These are phyloP conservation scores for Heteropelma amictum DNA, from an alignment of 2,888 invertebrate species.

Conservation along the genomic window DNA sequence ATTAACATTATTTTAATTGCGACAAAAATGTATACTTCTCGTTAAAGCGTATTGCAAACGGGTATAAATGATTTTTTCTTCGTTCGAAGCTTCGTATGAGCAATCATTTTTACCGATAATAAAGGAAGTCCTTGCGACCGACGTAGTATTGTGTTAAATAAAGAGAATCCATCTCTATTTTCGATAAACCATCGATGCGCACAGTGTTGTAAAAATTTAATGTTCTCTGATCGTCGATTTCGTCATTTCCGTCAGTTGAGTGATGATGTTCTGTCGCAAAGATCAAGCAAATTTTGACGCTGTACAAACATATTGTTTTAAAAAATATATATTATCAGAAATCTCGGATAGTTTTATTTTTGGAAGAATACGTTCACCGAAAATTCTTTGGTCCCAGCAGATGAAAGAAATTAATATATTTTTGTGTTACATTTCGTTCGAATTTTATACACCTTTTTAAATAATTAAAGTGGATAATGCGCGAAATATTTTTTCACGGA, in stretches of 20 bases:
- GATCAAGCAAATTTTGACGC: not conserved
- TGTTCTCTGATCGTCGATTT: slow-evolving; percentile 73
- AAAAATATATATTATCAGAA: no score
- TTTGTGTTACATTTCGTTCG: no score
- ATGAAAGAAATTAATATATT: no score
- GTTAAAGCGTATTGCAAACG: not conserved
- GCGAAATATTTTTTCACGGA: no score
- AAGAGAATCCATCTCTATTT: slow-evolving; percentile 80
- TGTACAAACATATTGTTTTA: no score
- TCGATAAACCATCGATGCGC: slow-evolving; percentile 85
- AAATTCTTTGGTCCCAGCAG: no score
- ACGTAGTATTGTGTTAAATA: slow-evolving; percentile 81
- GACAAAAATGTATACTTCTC: not conserved
- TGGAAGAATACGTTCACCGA: no score
- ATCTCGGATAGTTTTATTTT: no score
- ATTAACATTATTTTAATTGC: not conserved
- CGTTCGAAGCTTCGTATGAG: not conserved
- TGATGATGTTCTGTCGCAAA: slow-evolving; percentile 76
- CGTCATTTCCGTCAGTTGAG: slow-evolving; percentile 63
- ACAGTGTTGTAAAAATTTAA: slow-evolving; percentile 81
- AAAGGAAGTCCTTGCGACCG: slow-evolving; percentile 79
- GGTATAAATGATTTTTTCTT: not conserved
- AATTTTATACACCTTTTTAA: no score
- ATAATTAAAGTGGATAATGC: no score
- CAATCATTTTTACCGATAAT: slow-evolving; percentile 64